phyloP scores from a whole-genome alignment of 2,113 vertebrate genomes.

The Hippocampus comes region DNA sequence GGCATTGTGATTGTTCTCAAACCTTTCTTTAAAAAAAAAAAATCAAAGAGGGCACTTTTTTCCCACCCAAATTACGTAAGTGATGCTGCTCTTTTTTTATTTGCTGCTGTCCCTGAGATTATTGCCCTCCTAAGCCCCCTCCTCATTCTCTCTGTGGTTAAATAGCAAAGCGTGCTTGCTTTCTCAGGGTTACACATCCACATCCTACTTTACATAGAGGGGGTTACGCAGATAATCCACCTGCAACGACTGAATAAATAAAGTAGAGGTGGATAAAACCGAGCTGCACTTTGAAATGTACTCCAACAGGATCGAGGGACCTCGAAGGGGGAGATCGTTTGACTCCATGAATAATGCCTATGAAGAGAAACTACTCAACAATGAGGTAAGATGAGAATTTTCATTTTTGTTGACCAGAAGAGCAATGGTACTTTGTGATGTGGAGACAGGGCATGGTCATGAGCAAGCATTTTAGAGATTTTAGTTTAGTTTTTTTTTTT shows the following conservation, averaged over 20 bases:
- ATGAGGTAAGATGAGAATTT: slow-evolving; percentile 71
- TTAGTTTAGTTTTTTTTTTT: neutral
- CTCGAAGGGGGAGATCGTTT: slow-evolving; percentile 77
- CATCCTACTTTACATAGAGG: slow-evolving; percentile 25
- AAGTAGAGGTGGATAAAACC: neutral
- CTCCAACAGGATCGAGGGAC: slow-evolving; percentile 71
- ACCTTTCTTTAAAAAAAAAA: neutral
- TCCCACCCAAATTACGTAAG: slow-evolving; percentile 56
- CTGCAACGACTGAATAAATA: slow-evolving; percentile 16
- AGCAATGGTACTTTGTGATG: neutral
- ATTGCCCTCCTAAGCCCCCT: slow-evolving; percentile 39
- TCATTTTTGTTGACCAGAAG: neutral
- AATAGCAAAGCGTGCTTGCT: slow-evolving; percentile 59
- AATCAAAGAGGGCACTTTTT: neutral
- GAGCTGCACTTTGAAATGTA: slow-evolving; percentile 66
- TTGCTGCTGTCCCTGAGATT: slow-evolving; percentile 66
- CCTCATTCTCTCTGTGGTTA: slow-evolving; percentile 53
- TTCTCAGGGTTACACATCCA: slow-evolving; percentile 28
- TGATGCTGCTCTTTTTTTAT: slow-evolving; percentile 65
- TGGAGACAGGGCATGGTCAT: neutral
- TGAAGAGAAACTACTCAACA: slow-evolving; percentile 78
- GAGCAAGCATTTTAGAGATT: no score
- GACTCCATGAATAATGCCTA: slow-evolving; percentile 77
- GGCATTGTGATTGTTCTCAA: slow-evolving; percentile 26
- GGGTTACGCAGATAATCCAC: slow-evolving; percentile 10